Conservation (phyloP, 2,888 invertebrate genomes). For the Malthinus flaveolus region DNA sequence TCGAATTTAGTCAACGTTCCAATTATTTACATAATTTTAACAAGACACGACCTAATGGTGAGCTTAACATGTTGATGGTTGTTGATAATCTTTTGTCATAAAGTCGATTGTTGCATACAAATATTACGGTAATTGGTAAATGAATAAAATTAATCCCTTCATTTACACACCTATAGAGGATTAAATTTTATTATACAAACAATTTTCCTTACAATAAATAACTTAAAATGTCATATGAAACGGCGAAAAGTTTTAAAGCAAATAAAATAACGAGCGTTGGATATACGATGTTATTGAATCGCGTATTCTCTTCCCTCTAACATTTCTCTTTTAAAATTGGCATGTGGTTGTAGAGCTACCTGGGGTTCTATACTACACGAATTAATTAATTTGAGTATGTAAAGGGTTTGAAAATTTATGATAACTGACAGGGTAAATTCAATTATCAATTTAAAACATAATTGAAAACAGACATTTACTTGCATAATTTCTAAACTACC, state of each 20-base stretch:
- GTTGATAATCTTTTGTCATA: slow-evolving; percentile 4
- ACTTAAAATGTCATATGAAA: too few relatives aligned
- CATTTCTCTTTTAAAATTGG: too few relatives aligned
- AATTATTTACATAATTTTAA: slow-evolving; percentile 6
- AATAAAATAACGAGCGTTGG: too few relatives aligned
- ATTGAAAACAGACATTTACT: background rate
- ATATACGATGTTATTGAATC: too few relatives aligned
- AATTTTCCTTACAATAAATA: too few relatives aligned
- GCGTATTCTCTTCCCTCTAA: too few relatives aligned
- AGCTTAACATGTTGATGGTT: slow-evolving; percentile 4
- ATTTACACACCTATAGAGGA: too few relatives aligned
- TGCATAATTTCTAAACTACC: too few relatives aligned
- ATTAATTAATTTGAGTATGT: slow-evolving; percentile 7
- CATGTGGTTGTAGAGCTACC: too few relatives aligned
- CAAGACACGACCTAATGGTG: background rate
- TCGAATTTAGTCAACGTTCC: background rate
- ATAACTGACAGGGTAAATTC: slow-evolving; percentile 7
- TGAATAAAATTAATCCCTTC: too few relatives aligned
- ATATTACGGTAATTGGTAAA: background rate
- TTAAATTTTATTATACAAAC: too few relatives aligned
- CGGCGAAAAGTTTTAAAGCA: too few relatives aligned
- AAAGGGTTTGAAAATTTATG: slow-evolving; percentile 7
- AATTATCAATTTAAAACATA: slow-evolving; percentile 6
- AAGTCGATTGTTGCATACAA: slow-evolving; percentile 6
- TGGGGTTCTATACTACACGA: background rate